Base-by-base conservation (phyloP, 2,113 vertebrate species). In the Ageneiosus marmoratus region DNA sequence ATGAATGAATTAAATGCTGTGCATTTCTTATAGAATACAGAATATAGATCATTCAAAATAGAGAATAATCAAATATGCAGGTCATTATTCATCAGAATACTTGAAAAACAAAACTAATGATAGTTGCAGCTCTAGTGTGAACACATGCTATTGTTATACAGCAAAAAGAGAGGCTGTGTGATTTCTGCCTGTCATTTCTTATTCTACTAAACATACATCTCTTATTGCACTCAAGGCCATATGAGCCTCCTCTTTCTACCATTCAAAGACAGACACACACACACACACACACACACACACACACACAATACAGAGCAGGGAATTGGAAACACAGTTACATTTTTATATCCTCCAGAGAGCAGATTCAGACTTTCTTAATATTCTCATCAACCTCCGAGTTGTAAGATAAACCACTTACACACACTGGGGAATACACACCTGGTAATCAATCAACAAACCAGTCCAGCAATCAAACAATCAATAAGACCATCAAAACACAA, bases 401-500 rank as follows among this genome's bases (percentile, higher is more conserved):
- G 63, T n/a, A 67, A 48, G 44, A 50, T 65, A 27, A 63, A 48
- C 2, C 13, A 22, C 15, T 48, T 27, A 9, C 34, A 72, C 53
- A 84, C 41, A 63, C 60, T 27, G 18, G 29, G 53, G 73, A 55
- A 41, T 9, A 77, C 24, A 44, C 62, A 77, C 62, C 10, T 69
- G 51, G 63, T 24, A 81, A 85, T 91, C 89, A 89, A 82, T 88
- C 84, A 84, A 65, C 76, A 83, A 80, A 82, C 83, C 86, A 81
- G 84, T 86, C 76, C 77, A 81, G 86, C 32, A 87, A 83, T 86
- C 84, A 86, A 87, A 85, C 41, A 34, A 53, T 89, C 84, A 80
- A 86, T 81, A 89, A 89, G 86, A 86, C 65, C 85, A 89, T 91
- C n/a, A 53, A 72, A 77, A 76, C 62, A 63, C 72, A 84, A 81